phyloP scores from a whole-genome alignment of 2,113 vertebrate genomes.

The Delphinus delphis region DNA sequence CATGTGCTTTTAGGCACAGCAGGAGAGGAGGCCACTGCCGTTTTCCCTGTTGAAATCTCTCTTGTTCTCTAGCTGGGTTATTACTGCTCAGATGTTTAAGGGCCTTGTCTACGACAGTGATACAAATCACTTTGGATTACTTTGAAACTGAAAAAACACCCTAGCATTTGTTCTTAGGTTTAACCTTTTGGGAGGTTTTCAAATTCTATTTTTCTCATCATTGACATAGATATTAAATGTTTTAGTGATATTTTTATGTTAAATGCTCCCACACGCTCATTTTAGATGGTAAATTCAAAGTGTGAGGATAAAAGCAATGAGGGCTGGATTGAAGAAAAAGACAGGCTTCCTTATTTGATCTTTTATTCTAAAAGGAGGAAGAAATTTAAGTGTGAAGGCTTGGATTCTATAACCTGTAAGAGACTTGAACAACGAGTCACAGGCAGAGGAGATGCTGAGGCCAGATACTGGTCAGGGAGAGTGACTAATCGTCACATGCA shows the following conservation, averaged over 20 bases:
- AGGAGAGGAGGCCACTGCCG: fast-evolving
- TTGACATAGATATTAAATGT: background rate
- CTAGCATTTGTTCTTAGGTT: background rate
- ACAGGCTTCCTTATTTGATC: background rate
- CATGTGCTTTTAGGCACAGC: fast-evolving
- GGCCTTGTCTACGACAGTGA: fast-evolving
- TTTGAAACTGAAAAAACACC: background rate
- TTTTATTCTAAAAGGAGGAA: background rate
- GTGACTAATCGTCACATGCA: too few species aligned
- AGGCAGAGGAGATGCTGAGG: fast-evolving
- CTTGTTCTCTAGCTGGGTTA: fast-evolving
- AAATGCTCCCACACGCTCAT: background rate
- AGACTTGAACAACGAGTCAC: background rate
- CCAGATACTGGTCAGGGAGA: background rate
- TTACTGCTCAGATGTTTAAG: fast-evolving
- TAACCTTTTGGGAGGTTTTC: background rate
- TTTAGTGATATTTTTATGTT: background rate
- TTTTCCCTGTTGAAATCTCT: background rate
- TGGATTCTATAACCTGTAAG: background rate
- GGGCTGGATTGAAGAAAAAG: background rate
- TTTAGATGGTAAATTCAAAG: background rate
- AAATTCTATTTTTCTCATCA: slow-evolving; percentile 8
- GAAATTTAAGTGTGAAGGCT: background rate
- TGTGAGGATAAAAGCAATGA: background rate
- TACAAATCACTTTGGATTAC: background rate